Base-by-base conservation (phyloP, 2,888 invertebrate genomes). In the Deilephila elpenor region DNA sequence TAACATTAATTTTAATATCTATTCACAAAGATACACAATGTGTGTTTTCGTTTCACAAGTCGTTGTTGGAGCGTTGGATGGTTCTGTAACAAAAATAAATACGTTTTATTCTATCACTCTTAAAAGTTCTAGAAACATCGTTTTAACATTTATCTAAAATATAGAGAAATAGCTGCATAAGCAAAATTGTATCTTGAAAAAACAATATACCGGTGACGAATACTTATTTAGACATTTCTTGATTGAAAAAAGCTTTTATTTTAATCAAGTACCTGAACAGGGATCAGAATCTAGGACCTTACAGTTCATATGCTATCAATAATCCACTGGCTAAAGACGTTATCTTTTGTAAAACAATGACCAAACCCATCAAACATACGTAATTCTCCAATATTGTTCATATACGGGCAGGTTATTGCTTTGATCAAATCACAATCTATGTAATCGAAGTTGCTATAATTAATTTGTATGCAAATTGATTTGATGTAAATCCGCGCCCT, bases 391-490 rank as follows among this genome's bases (percentile, higher is more conserved):
- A 51, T 51, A 25, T 67, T 25, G 37, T 8, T 37, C 37, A 11
- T 51, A 25, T 14, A 32, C 3, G 25, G 25, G 2, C 5, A 67
- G 51, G 44, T 44, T 67, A 67, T 51, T 67, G 17, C 37, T 44
- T 25, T 44, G 67, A 51, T 51, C 25, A 67, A 64, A 67, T 1
- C 67, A 67, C 44, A 64, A 14, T 44, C 64, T 64, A 2, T 51
- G 51, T 51, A 25, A 44, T 67, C 67, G 67, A 67, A 51, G 29
- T 67, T 67, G 51, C 51, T 81, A 73, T 73, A 51, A 74, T 51
- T 44, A 79, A 71, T 76, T 71, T 71, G 44, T 61, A 71, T 60
- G 70, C 29, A 59, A 60, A 73, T 56, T 34, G 60, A 51, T 67
- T 51, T 34, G 34, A 62, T 37, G 19, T 25, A 5, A 64, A 14